Conservation (phyloP, 2,113 vertebrate genomes). For the Pelecanus crispus region DNA sequence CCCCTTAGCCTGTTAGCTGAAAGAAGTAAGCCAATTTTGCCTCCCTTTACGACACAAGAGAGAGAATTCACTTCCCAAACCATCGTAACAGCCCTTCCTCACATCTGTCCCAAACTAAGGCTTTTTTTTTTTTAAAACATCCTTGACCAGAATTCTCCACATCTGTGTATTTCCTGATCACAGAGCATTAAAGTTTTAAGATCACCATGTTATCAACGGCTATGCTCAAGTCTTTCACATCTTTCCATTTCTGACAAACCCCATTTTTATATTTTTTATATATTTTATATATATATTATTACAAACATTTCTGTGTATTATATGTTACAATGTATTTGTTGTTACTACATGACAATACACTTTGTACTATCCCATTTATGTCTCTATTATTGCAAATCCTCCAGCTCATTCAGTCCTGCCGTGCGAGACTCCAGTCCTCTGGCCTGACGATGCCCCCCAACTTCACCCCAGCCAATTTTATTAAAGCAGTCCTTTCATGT, state of each 20-base stretch:
- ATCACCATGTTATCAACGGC: background rate
- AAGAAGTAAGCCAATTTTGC: background rate
- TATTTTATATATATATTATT: background rate
- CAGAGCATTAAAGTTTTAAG: background rate
- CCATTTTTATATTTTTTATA: background rate
- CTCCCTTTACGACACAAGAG: background rate
- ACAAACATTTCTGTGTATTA: background rate
- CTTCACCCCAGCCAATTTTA: background rate
- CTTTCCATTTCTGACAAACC: background rate
- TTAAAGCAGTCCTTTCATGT: background rate
- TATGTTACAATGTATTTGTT: background rate
- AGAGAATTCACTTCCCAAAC: background rate
- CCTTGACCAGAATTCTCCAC: background rate
- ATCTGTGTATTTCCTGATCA: background rate
- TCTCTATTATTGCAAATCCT: background rate
- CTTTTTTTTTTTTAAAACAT: background rate
- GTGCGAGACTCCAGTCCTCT: background rate
- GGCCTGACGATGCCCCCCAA: rapidly evolving
- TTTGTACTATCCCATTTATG: background rate
- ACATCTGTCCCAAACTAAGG: background rate
- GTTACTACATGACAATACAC: background rate
- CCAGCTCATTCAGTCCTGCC: background rate
- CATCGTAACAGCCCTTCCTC: background rate
- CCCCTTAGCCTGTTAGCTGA: background rate
- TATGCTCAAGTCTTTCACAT: background rate